A percentile compares a stretch with the other conserved stretches of the same genome.
These are phyloP conservation scores for Pandion haliaetus DNA, from an alignment of 2,113 vertebrate species.

Conservation along the genomic window DNA sequence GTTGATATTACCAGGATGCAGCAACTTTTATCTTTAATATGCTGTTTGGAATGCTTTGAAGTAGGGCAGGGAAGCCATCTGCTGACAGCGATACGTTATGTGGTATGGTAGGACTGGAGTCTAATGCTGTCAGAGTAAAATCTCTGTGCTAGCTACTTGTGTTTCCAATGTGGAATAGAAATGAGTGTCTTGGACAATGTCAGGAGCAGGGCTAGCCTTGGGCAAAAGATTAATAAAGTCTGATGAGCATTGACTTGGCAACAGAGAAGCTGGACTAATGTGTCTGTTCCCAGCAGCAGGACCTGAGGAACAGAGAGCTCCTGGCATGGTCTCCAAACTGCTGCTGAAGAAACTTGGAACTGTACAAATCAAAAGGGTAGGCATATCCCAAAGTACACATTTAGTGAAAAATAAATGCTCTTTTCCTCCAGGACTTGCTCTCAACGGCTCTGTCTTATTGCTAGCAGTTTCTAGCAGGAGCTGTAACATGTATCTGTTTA, in stretches of 20 bases:
- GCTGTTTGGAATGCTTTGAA: neutral
- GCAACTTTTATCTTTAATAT: neutral
- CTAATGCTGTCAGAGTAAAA: neutral
- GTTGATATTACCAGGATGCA: neutral
- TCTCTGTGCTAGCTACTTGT: neutral
- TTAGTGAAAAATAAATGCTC: slow-evolving; percentile 47
- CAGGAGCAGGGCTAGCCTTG: neutral
- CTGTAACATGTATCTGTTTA: slow-evolving; percentile 9
- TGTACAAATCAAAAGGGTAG: neutral
- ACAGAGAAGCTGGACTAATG: neutral
- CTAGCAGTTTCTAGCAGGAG: neutral
- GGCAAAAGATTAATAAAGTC: neutral
- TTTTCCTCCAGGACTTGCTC: neutral
- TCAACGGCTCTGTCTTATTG: neutral
- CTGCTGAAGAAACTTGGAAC: neutral
- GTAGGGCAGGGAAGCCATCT: neutral
- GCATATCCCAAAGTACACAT: slow-evolving; percentile 7
- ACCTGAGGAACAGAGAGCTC: neutral
- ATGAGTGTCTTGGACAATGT: neutral
- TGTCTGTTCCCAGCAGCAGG: neutral
- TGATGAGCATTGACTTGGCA: neutral
- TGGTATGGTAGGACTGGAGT: neutral
- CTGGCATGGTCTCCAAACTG: neutral
- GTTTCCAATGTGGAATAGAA: neutral
- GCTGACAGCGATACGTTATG: neutral